These are phyloP conservation scores for Cantharis rufa DNA, from an alignment of 2,888 invertebrate species.

Conservation along the genomic window DNA sequence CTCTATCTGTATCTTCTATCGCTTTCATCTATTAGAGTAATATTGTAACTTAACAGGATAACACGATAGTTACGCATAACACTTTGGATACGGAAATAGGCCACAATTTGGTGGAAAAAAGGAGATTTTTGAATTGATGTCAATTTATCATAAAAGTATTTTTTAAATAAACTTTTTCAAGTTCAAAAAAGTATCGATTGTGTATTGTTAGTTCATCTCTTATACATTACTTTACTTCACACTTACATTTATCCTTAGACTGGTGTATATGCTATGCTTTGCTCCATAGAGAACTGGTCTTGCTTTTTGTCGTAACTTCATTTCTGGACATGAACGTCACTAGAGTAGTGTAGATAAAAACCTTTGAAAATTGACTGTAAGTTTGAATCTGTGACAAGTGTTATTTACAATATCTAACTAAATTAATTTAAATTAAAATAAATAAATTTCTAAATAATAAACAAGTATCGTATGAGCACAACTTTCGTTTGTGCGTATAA, in stretches of 20 bases:
- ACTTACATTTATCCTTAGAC: constrained; percentile 29
- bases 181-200: neutral
- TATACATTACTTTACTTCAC: constrained; percentile 24
- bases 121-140: neutral
- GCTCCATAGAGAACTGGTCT: constrained; percentile 50
- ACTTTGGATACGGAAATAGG: too few species aligned
- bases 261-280: constrained; percentile 49
- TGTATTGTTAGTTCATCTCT: constrained; percentile 5
- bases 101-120: too few species aligned
- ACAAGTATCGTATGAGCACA: neutral
- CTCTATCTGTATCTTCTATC: too few species aligned
- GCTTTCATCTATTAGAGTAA: too few species aligned
- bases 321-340: constrained; percentile 40
- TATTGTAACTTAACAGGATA: too few species aligned
- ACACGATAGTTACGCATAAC: too few species aligned
- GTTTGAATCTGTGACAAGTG: constrained; percentile 29
- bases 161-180: neutral
- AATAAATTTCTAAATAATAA: neutral
- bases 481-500: neutral
- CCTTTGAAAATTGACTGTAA: constrained; percentile 35
- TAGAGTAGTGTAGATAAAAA: constrained; percentile 44
- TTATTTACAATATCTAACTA: constrained; percentile 21
- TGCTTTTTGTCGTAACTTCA: constrained; percentile 39
- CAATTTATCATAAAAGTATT: neutral
- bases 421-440: neutral